These are phyloP conservation scores for Pristionchus japonicus DNA, from an alignment of 2,888 invertebrate genomes.

Conservation along the genomic window DNA sequence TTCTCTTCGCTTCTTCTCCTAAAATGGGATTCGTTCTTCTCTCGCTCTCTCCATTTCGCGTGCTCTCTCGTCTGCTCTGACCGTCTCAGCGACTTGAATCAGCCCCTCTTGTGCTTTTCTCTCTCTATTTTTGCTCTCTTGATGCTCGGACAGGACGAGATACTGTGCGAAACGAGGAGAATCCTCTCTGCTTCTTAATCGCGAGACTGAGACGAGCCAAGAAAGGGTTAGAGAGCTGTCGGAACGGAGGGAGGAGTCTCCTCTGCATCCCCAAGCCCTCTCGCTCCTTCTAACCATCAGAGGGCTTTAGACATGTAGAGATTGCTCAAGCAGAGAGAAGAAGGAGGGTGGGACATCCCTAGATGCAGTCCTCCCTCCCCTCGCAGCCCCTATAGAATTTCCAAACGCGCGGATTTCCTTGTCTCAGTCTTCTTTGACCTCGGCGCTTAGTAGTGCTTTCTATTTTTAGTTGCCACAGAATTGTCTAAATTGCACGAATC, in stretches of 20 bases:
- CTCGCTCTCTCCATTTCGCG: not conserved
- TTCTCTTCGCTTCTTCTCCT: not conserved
- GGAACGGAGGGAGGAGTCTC: not conserved
- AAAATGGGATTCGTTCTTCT: constrained; percentile 33
- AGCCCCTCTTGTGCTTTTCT: not conserved
- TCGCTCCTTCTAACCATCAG: no score
- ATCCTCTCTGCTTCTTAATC: no score
- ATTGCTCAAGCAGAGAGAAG: not conserved
- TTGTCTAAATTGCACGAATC: not conserved
- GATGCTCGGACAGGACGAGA: not conserved
- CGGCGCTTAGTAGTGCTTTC: constrained; percentile 44
- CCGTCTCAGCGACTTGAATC: not conserved
- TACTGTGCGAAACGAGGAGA: not conserved
- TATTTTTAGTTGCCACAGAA: constrained; percentile 24
- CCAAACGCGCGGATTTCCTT: not conserved
- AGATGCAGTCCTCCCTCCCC: not conserved
- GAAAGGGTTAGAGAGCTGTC: not conserved
- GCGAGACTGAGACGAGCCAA: not conserved
- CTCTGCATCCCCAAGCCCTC: no score
- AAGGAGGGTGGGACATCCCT: not conserved
- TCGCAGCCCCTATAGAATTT: not conserved
- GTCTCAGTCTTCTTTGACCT: no score
- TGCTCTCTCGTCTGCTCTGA: not conserved
- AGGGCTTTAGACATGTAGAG: no score
- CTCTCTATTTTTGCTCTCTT: no score